Evolutionary conservation across 2,113 vertebrate genomes (phyloP), one percentile per base, ranked within the genome.

Genomic region (Calyptomena viridis): DNA sequence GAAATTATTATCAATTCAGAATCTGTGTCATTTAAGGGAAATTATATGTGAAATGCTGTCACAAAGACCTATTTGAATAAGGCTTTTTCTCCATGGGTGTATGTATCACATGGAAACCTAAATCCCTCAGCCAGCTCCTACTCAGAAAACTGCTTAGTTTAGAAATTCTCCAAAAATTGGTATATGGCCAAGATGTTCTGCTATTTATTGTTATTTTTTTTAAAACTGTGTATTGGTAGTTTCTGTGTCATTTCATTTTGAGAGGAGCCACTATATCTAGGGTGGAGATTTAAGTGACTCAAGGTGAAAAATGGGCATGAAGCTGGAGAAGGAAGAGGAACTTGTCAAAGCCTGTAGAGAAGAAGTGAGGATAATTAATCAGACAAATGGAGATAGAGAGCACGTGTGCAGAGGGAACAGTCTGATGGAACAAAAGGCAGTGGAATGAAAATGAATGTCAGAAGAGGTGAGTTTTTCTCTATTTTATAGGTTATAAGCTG

Each of bases 331-430:
- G 58, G 71, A 86, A 93, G 72, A 94, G 60, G 39, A 95, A 56
- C 68, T 88, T 91, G 82, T 95, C 85, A 90, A 76, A 93, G 72
- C 78, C 82, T 90, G 55, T 80, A 50, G 71, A 87, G 75, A 82
- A 78, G 84, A 83, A 80, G 87, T 58, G 78, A 91, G 87, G 85
- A 88, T 93, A 93, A 95, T 95, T 93, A 94, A 95, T 93, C 63
- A 95, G 87, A 85, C 85, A 95, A 97, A 90, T 91, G 69, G 92
- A 90, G 86, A 67, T 78, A 59, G 74, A 91, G 80, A 95, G 84
- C 93, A 91, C 79, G 78, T 94, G 79, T 92, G 72, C 77, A 73
- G 80, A 72, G 82, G 87, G 82, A 89, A 73, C 84, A 80, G 71
- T 77, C 33, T 80, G 77, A 47, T 90, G 69, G 59, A 90, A 76